phyloP scores from a whole-genome alignment of 1,140 invertebrate genomes.

The Sminthurides bifidus region DNA sequence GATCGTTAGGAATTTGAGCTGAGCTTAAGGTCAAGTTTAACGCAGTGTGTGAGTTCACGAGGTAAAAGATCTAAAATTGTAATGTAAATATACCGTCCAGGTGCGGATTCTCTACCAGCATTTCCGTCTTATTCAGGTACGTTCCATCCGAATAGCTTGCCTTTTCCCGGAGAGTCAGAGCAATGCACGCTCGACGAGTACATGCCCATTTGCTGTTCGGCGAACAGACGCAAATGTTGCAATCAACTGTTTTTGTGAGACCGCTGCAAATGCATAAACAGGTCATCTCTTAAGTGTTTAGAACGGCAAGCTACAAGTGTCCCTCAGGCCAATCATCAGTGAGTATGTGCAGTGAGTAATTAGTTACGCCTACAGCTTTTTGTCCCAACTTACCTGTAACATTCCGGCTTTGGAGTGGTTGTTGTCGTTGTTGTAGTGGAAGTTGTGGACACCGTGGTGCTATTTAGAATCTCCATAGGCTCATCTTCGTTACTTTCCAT shows the following conservation, averaged over 20 bases:
- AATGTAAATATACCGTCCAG: constrained; percentile 19
- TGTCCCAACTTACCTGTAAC: constrained; percentile 5
- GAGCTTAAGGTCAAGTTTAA: neutral
- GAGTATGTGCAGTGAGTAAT: too few species aligned
- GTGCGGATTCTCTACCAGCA: constrained; percentile 16
- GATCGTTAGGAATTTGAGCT: neutral
- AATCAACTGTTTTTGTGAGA: constrained; percentile 23
- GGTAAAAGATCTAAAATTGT: neutral
- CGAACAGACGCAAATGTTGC: constrained; percentile 28
- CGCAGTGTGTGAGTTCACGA: neutral
- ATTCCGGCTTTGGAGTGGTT: constrained; percentile 12
- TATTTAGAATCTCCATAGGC: neutral
- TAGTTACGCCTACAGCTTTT: too few species aligned
- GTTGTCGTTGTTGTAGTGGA: neutral
- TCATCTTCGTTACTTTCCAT: neutral
- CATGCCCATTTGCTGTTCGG: constrained; percentile 23
- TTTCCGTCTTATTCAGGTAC: constrained; percentile 12
- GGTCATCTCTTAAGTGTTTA: neutral
- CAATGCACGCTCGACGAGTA: constrained; percentile 24
- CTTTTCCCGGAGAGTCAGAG: constrained; percentile 24
- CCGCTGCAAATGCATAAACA: constrained; percentile 6
- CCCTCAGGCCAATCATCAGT: too few species aligned
- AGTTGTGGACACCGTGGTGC: neutral
- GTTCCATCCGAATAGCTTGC: constrained; percentile 12
- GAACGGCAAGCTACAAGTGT: too few species aligned